phyloP scores from a whole-genome alignment of 2,888 invertebrate genomes.

The Dicroscelio sp. region DNA sequence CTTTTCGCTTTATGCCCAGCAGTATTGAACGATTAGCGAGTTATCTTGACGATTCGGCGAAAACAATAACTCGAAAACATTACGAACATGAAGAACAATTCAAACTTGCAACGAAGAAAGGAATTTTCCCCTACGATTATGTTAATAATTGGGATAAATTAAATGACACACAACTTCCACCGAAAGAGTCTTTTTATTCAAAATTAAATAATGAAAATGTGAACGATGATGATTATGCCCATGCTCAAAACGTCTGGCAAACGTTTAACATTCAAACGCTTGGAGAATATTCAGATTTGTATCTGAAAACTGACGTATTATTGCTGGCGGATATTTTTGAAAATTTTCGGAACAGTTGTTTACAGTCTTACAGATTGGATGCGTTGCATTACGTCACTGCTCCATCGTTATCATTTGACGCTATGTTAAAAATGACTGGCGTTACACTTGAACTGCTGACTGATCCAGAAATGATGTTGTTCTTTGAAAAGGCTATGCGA shows the following conservation, averaged over 20 bases:
- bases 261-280: neutral
- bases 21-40: slow-evolving; percentile 38
- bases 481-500: neutral
- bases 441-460: neutral
- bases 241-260: slow-evolving; percentile 15
- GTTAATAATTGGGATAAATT: slow-evolving; percentile 20
- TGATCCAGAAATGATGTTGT: neutral
- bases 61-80: slow-evolving; percentile 33
- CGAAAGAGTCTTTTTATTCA: slow-evolving; percentile 20
- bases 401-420: neutral
- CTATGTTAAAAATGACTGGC: slow-evolving; percentile 12
- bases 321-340: slow-evolving; percentile 20
- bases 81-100: slow-evolving; percentile 20
- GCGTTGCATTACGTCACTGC: neutral
- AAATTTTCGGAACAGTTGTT: slow-evolving; percentile 1
- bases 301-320: slow-evolving; percentile 2
- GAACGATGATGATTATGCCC: neutral
- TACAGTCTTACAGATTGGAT: neutral
- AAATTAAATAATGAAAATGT: slow-evolving; percentile 4
- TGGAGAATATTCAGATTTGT: slow-evolving; percentile 20
- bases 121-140: slow-evolving; percentile 52
- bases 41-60: slow-evolving; percentile 6
- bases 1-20: slow-evolving; percentile 49
- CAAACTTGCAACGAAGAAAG: slow-evolving; percentile 43
- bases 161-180: neutral